Evolutionary conservation across 2,888 invertebrate species (phyloP).

Genomic region (Prosopocoilus inquinatus): DNA sequence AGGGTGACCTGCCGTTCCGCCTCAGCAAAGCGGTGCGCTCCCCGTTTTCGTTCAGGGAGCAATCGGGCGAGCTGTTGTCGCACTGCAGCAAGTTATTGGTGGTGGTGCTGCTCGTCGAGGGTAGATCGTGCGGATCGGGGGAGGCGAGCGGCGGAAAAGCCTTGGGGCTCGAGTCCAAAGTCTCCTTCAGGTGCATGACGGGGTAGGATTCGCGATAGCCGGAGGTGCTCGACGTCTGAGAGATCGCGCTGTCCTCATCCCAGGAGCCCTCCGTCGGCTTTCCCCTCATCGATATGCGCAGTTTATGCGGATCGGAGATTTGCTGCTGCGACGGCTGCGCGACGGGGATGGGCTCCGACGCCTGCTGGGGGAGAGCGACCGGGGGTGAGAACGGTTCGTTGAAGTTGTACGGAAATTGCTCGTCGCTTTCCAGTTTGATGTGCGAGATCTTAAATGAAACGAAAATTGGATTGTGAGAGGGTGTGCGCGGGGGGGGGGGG

Average conservation of each 20-base stretch:
- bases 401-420: conserved; percentile 19
- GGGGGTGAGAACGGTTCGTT: conserved; percentile 20
- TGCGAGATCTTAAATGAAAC: conserved; percentile 50
- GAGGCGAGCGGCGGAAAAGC: conserved; percentile 62
- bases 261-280: conserved; percentile 68
- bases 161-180: conserved; percentile 41
- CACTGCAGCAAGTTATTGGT: conserved; percentile 54
- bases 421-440: conserved; percentile 50
- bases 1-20: conserved; percentile 61
- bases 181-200: conserved; percentile 47
- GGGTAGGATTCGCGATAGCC: conserved; percentile 72
- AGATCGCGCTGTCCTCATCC: conserved; percentile 72
- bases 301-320: conserved; percentile 41
- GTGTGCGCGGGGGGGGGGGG: not conserved
- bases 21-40: conserved; percentile 65
- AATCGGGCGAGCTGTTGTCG: conserved; percentile 57
- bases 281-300: conserved; percentile 44
- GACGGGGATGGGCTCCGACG: conserved; percentile 34
- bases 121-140: conserved; percentile 59
- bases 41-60: conserved; percentile 66
- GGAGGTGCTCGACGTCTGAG: conserved; percentile 83
- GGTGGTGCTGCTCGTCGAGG: conserved; percentile 55
- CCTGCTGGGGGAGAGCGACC: conserved; percentile 25
- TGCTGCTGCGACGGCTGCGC: too few species aligned
- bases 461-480: not conserved